phyloP scores from a whole-genome alignment of 2,797 vertebrate genomes.

The Alcedo quadribrachys region DNA sequence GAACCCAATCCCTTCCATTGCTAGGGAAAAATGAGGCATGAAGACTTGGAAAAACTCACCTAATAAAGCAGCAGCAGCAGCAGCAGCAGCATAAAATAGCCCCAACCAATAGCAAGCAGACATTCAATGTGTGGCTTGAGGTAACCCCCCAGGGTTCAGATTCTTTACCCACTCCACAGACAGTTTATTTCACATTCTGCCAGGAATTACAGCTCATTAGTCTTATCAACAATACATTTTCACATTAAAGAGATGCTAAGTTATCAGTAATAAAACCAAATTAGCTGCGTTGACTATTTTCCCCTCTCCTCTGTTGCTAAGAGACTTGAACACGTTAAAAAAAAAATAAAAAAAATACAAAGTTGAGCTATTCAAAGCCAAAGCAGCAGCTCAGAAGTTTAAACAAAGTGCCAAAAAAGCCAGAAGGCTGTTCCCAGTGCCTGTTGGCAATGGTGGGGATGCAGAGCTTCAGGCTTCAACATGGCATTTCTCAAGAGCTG shows the following conservation, averaged over 20 bases:
- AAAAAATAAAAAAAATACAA: slow-evolving; percentile 24
- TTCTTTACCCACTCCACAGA: neutral
- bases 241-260: slow-evolving; percentile 35
- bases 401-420: slow-evolving; percentile 30
- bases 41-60: neutral
- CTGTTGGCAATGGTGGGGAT: neutral
- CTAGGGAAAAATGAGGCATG: neutral
- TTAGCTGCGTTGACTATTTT: slow-evolving; percentile 51
- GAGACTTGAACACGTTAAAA: slow-evolving; percentile 46
- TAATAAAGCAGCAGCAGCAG: neutral
- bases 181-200: slow-evolving; percentile 10
- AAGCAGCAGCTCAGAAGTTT: slow-evolving; percentile 56
- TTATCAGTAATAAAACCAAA: slow-evolving; percentile 51
- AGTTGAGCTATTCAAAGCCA: slow-evolving; percentile 63
- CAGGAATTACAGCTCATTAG: slow-evolving; percentile 11
- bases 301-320: slow-evolving; percentile 58
- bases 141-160: neutral
- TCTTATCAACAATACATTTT: slow-evolving; percentile 41
- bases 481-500: neutral
- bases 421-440: slow-evolving; percentile 15
- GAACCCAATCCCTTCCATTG: neutral
- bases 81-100: neutral
- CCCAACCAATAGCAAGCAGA: neutral
- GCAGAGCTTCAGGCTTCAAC: neutral
- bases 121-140: neutral